These are phyloP conservation scores for Chrysodeixis includens DNA, from an alignment of 2,888 invertebrate genomes.

Conservation along the genomic window DNA sequence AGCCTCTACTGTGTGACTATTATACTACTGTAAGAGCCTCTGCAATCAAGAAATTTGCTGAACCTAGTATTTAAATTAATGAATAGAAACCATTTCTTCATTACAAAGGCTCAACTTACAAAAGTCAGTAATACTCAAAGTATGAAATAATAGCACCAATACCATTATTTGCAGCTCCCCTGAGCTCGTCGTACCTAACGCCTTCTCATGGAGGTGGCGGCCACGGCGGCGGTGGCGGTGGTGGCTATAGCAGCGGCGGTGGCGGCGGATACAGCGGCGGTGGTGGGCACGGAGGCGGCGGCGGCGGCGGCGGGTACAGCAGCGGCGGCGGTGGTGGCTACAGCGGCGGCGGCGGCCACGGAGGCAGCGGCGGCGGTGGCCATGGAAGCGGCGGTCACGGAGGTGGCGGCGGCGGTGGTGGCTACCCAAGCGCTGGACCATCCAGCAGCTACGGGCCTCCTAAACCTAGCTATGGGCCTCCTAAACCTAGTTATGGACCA, in stretches of 20 bases:
- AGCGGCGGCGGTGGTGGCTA: conserved; percentile 45
- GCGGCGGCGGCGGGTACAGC: conserved; percentile 35
- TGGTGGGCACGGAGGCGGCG: conserved; percentile 72
- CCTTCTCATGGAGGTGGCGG: conserved; percentile 78
- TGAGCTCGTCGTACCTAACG: conserved; percentile 89
- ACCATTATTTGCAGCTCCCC: conserved; percentile 82
- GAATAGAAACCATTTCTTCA: conserved; percentile 1
- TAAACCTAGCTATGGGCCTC: not conserved
- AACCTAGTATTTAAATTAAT: too few relatives aligned
- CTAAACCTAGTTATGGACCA: not conserved
- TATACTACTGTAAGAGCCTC: conserved; percentile 31
- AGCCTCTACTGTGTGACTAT: conserved; percentile 32
- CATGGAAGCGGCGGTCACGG: conserved; percentile 41
- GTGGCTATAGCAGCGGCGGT: conserved; percentile 64
- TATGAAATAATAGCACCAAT: conserved; percentile 55
- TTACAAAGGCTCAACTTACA: conserved; percentile 31
- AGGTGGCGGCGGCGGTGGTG: conserved; percentile 42
- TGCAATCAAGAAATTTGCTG: conserved; percentile 19
- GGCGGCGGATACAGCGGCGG: conserved; percentile 59
- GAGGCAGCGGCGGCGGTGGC: conserved; percentile 63
- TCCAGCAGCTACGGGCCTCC: conserved; percentile 32
- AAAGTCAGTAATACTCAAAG: conserved; percentile 13
- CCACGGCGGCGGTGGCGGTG: conserved; percentile 55
- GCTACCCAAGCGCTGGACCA: conserved; percentile 65
- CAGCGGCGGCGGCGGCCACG: conserved; percentile 53